Evolutionary conservation across 2,113 vertebrate genomes (phyloP).

Genomic region (Zootoca vivipara): DNA sequence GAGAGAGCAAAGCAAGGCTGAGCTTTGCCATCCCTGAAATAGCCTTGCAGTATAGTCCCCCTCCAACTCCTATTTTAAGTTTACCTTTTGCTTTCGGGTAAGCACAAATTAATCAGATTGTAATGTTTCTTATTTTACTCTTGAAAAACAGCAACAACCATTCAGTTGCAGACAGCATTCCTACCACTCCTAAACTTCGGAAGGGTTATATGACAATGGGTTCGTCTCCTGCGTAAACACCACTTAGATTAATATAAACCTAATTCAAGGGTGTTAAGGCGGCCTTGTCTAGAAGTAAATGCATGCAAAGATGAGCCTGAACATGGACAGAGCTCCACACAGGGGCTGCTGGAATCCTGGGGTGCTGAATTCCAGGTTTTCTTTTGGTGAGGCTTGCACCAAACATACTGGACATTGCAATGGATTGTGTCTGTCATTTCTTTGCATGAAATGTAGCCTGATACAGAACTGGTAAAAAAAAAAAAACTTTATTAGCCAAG

Average conservation of each 20-base stretch:
- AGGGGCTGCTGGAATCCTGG: background rate
- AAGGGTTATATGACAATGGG: background rate
- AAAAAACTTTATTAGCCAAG: constrained; percentile 62
- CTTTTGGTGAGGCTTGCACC: background rate
- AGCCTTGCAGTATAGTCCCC: background rate
- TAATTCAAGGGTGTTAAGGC: background rate
- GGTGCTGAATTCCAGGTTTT: constrained; percentile 5
- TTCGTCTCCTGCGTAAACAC: too few relatives aligned
- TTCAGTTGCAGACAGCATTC: constrained; percentile 54
- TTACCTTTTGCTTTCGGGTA: constrained; percentile 46
- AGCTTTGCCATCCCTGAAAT: constrained; percentile 10
- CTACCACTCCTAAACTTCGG: background rate
- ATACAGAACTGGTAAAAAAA: constrained; percentile 48
- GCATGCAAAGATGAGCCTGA: background rate
- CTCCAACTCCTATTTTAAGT: background rate
- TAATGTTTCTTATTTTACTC: constrained; percentile 62
- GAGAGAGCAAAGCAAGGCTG: too few relatives aligned
- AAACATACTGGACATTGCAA: background rate
- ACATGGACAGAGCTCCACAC: background rate
- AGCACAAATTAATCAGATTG: constrained; percentile 37
- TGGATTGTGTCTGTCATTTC: constrained; percentile 44
- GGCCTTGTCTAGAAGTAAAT: background rate
- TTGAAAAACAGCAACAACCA: constrained; percentile 52
- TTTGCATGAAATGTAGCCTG: constrained; percentile 62
- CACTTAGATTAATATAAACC: background rate